phyloP scores from a whole-genome alignment of 2,888 invertebrate species.

The Hypolimnas misippus region DNA sequence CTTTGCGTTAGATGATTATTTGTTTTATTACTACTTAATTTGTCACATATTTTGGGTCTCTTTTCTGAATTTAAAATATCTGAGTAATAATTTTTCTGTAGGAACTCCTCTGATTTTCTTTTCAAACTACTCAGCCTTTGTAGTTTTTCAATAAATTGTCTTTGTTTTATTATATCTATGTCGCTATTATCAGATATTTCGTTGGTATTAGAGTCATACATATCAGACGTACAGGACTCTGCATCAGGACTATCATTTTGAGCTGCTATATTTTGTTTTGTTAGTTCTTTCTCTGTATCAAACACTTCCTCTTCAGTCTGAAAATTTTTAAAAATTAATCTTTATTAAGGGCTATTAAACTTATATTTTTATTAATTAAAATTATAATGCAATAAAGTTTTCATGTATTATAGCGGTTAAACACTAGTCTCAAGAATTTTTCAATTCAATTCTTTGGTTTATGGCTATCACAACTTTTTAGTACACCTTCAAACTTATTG shows the following conservation, averaged over 20 bases:
- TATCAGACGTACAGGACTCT: conserved; percentile 64
- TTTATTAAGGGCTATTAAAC: conserved; percentile 11
- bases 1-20: conserved; percentile 57
- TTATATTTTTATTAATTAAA: too few relatives aligned
- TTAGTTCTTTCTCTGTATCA: conserved; percentile 65
- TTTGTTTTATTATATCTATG: conserved; percentile 67
- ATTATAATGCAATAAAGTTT: too few relatives aligned
- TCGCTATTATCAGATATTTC: conserved; percentile 63
- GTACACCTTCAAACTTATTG: too few relatives aligned
- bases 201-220: conserved; percentile 57
- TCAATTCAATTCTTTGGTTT: too few relatives aligned
- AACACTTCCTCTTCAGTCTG: conserved; percentile 74
- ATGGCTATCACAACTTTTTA: too few relatives aligned
- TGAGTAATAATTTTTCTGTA: conserved; percentile 73
- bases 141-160: conserved; percentile 74
- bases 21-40: conserved; percentile 56
- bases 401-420: too few relatives aligned
- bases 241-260: conserved; percentile 62
- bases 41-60: conserved; percentile 72
- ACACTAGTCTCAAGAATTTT: too few relatives aligned
- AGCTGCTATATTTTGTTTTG: conserved; percentile 60
- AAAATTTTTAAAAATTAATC: conserved; percentile 31
- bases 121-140: conserved; percentile 74
- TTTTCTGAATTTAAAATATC: conserved; percentile 70
- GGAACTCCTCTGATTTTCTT: conserved; percentile 77